Evolutionary conservation across 2,888 invertebrate genomes (phyloP).

Genomic region (Kryphioiulus occultus): DNA sequence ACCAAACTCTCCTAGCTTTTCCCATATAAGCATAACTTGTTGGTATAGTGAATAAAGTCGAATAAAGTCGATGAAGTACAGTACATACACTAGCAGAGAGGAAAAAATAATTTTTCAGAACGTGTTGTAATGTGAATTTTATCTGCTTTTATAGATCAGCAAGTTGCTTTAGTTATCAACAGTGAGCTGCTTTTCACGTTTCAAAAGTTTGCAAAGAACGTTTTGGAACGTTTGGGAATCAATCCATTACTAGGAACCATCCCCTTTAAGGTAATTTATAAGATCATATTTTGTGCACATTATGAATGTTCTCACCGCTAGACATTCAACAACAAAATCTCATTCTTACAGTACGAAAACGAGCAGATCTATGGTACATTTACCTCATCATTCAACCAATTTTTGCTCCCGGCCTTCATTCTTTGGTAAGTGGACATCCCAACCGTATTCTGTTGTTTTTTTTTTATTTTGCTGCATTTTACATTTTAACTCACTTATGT

Average conservation of each 20-base stretch:
- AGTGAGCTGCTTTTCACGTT: slow-evolving; percentile 41
- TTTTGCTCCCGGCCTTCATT: slow-evolving; percentile 44
- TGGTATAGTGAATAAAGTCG: too few species aligned
- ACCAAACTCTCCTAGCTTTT: too few species aligned
- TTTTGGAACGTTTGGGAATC: slow-evolving; percentile 22
- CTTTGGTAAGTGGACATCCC: background rate
- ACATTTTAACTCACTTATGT: background rate
- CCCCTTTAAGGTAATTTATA: slow-evolving; percentile 29
- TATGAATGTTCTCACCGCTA: background rate
- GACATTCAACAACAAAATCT: background rate
- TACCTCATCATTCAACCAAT: slow-evolving; percentile 20
- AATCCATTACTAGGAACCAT: slow-evolving; percentile 41
- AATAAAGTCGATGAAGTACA: too few species aligned
- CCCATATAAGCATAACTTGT: too few species aligned
- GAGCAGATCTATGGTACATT: background rate
- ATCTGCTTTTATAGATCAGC: slow-evolving; percentile 37
- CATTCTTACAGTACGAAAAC: background rate
- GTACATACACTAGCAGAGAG: too few species aligned
- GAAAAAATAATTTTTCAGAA: background rate
- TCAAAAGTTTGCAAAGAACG: slow-evolving; percentile 4
- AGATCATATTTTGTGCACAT: background rate
- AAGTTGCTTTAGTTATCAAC: slow-evolving; percentile 39
- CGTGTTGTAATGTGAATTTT: background rate
- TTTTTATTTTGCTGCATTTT: background rate
- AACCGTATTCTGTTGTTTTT: background rate